Evolutionary conservation across 2,113 vertebrate genomes (phyloP).

Genomic region (Lanius collurio): DNA sequence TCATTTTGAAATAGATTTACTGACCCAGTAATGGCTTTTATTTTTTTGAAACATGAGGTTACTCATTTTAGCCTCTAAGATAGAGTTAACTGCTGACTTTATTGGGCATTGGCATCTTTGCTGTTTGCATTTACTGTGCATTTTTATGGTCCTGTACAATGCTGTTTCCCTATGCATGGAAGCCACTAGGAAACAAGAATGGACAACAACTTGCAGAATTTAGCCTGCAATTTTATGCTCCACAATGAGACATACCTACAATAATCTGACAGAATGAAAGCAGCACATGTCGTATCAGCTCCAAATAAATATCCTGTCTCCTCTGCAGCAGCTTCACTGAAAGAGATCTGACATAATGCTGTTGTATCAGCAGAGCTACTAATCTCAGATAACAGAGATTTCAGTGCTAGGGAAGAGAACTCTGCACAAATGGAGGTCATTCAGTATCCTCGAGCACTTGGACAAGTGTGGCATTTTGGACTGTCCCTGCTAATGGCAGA

Average conservation of each 20-base stretch:
- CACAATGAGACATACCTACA: not conserved
- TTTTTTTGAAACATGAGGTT: not conserved
- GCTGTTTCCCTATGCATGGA: not conserved
- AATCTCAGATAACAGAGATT: not conserved
- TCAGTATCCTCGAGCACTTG: not conserved
- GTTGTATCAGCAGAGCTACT: not conserved
- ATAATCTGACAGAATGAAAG: not conserved
- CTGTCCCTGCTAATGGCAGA: not conserved
- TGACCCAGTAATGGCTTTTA: not conserved
- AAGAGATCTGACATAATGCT: conserved; percentile 12
- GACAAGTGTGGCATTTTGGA: not conserved
- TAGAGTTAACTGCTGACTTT: not conserved
- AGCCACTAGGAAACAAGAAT: not conserved
- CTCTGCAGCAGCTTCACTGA: not conserved
- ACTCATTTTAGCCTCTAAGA: not conserved
- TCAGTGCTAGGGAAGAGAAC: not conserved
- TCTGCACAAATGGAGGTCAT: not conserved
- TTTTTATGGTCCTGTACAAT: not conserved
- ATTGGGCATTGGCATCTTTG: not conserved
- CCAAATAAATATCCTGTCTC: conserved; percentile 14
- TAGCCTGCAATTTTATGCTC: not conserved
- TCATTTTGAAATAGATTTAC: not conserved
- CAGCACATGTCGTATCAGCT: not conserved
- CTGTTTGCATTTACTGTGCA: not conserved
- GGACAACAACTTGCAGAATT: not conserved